phyloP scores from a whole-genome alignment of 2,113 vertebrate species.

The Mus spicilegus region DNA sequence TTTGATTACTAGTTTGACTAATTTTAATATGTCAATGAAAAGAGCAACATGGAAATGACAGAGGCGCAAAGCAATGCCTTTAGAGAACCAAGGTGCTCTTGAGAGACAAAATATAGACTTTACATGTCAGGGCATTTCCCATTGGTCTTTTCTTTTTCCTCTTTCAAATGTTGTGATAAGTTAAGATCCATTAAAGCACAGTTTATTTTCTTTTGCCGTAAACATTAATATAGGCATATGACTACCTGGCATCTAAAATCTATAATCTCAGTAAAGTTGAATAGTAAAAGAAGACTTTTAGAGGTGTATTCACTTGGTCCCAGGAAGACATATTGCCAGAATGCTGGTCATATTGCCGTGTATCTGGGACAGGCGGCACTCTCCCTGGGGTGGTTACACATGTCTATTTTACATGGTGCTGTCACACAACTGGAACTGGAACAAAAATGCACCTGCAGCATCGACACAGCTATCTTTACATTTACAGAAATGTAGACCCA shows the following conservation, averaged over 20 bases:
- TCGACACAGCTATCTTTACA: neutral
- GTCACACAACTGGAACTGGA: neutral
- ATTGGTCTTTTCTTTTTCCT: neutral
- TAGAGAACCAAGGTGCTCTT: neutral
- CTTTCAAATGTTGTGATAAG: neutral
- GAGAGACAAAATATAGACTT: neutral
- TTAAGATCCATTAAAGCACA: neutral
- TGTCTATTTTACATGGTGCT: neutral
- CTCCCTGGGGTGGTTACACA: neutral
- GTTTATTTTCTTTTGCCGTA: neutral
- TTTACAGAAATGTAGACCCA: neutral
- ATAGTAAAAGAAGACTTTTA: neutral
- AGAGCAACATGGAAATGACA: neutral
- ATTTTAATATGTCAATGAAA: neutral
- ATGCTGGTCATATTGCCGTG: neutral
- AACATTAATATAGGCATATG: constrained; percentile 16
- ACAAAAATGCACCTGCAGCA: neutral
- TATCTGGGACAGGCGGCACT: neutral
- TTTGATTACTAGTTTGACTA: neutral
- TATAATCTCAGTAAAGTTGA: neutral
- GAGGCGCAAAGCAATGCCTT: neutral
- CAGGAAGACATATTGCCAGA: neutral
- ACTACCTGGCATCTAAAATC: neutral
- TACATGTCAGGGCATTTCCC: neutral
- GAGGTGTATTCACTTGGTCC: neutral